Base-by-base conservation (phyloP, 2,797 vertebrate species). In the Salarias fasciatus region DNA sequence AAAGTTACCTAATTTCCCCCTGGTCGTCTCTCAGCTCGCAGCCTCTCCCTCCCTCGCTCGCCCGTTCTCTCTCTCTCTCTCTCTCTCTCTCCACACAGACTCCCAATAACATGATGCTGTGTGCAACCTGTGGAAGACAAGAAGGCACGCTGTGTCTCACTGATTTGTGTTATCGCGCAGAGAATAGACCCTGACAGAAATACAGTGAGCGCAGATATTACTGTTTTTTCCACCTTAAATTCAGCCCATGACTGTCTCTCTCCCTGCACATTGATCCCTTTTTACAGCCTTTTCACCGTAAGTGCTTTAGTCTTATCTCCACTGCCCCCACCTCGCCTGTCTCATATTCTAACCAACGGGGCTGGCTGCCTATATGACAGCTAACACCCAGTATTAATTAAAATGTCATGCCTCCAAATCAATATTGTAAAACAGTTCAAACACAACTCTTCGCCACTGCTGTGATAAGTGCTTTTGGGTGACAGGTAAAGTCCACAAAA, bases 381-480 rank as follows among this genome's bases (percentile, higher is more conserved):
- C 85, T 87, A 90, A 90, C 87, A 89, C 72, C 88, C 77, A 62
- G 84, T 86, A 87, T 91, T 91, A 91, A 93, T 93, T 92, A 91
- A 91, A 92, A 90, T 90, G 88, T 93, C 90, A 92, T 61, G 76
- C 81, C 82, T 90, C 83, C 82, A 73, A 91, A 92, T 92, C 89
- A 92, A 92, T 92, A 92, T 85, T 82, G 83, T 88, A 89, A 92
- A 93, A 92, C 86, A 87, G 90, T 90, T 92, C 78, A 90, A 90
- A 91, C 88, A 86, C 80, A 80, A 83, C 85, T 88, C 84, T 55
- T 86, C 52, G 46, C 84, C 66, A 80, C 88, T 84, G 86, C 89
- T 87, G 80, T 82, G 86, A 90, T 91, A 91, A 92, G 87, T 91
- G 83, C 85, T 88, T 86, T 59, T 73, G 85, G 88, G 79, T 91